A percentile compares a stretch with the other conserved stretches of the same genome.
phyloP scores from a whole-genome alignment of 1,140 invertebrate genomes.

The Micrasema longulum region DNA sequence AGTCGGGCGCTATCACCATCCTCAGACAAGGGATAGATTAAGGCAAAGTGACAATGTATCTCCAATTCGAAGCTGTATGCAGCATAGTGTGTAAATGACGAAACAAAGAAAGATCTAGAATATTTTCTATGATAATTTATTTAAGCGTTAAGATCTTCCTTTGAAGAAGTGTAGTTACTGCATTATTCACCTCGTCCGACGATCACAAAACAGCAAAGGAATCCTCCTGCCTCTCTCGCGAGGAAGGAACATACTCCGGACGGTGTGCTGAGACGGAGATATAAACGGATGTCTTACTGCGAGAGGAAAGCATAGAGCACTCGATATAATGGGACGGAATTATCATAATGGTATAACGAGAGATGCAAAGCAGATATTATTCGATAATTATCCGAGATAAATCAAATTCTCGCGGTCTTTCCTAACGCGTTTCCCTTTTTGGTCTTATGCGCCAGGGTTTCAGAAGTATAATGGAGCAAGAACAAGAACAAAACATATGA shows the following conservation, averaged over 20 bases:
- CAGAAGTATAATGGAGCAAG: background rate
- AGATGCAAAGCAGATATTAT: conserved; percentile 56
- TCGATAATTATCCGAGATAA: conserved; percentile 56
- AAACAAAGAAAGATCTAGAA: too few relatives aligned
- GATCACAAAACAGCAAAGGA: conserved; percentile 34
- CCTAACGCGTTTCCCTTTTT: conserved; percentile 20
- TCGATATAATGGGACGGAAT: conserved; percentile 52
- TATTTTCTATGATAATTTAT: too few relatives aligned
- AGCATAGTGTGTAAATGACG: too few relatives aligned
- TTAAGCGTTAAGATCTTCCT: conserved; percentile 34
- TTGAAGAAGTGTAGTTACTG: conserved; percentile 41
- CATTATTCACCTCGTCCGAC: conserved; percentile 34
- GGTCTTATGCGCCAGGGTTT: background rate
- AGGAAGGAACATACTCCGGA: conserved; percentile 22
- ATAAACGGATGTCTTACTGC: conserved; percentile 12
- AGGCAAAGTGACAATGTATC: too few relatives aligned
- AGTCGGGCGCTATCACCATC: too few relatives aligned
- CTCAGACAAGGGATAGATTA: too few relatives aligned
- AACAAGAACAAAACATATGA: too few relatives aligned
- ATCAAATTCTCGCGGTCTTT: conserved; percentile 55
- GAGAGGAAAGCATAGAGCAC: conserved; percentile 53
- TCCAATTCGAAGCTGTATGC: too few relatives aligned
- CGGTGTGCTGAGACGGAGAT: background rate
- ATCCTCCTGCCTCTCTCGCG: background rate
- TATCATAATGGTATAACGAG: conserved; percentile 55